phyloP scores from a whole-genome alignment of 2,797 vertebrate species.

The Falco rusticolus region DNA sequence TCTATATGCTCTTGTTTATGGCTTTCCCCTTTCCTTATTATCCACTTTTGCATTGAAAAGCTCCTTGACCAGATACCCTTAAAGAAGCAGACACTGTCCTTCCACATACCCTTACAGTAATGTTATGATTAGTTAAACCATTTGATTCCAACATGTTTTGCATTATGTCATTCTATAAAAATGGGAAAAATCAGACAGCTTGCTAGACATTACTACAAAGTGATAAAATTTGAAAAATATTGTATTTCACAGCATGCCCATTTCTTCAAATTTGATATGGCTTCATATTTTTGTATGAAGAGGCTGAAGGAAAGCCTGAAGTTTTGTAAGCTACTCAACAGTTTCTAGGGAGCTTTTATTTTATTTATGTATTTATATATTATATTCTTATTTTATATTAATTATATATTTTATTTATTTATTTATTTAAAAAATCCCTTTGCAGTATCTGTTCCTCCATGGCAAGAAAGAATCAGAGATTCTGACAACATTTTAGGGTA shows the following conservation, averaged over 20 bases:
- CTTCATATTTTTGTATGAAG: background rate
- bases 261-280: background rate
- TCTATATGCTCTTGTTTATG: background rate
- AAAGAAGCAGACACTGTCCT: background rate
- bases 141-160: background rate
- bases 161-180: background rate
- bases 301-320: background rate
- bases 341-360: background rate
- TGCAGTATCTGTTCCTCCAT: background rate
- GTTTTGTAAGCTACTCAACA: background rate
- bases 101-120: background rate
- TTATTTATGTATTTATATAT: no score
- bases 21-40: background rate
- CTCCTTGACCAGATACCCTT: background rate
- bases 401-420: no score
- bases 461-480: background rate
- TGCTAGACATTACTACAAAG: background rate
- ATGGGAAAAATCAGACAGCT: background rate
- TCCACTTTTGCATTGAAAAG: background rate
- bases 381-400: no score
- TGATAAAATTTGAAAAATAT: background rate
- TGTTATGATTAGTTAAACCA: background rate
- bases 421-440: no score
- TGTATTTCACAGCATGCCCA: background rate
- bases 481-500: background rate